Percentiles rank a stretch among this genome's conserved stretches.
These are phyloP conservation scores for Hirudo medicinalis DNA, from an alignment of 1,140 invertebrate genomes.

Conservation along the genomic window DNA sequence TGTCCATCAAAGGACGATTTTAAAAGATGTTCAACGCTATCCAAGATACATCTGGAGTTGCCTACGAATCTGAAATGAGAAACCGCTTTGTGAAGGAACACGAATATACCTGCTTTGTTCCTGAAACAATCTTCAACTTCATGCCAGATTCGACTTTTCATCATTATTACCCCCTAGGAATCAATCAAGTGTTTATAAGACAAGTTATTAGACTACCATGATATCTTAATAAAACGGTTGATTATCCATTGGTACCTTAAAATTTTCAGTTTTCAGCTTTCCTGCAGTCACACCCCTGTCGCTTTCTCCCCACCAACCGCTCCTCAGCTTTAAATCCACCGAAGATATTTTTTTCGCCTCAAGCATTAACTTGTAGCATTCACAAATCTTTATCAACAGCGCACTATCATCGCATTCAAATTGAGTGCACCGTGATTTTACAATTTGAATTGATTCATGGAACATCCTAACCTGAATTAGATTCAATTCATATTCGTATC, in stretches of 20 bases:
- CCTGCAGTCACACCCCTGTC: neutral
- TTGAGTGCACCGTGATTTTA: too few relatives aligned
- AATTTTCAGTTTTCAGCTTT: neutral
- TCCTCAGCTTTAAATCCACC: constrained; percentile 8
- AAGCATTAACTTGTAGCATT: constrained; percentile 11
- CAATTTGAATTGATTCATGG: too few relatives aligned
- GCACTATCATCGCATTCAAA: neutral
- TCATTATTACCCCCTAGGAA: neutral
- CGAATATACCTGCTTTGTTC: neutral
- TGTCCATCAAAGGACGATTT: neutral
- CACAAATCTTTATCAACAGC: constrained; percentile 10
- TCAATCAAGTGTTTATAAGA: neutral
- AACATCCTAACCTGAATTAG: too few relatives aligned
- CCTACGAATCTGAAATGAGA: neutral
- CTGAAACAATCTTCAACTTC: neutral
- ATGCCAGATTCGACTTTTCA: neutral
- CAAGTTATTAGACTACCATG: neutral
- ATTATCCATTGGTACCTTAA: neutral
- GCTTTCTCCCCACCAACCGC: constrained; percentile 15
- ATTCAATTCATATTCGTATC: too few relatives aligned
- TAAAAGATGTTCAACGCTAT: neutral
- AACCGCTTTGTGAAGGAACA: neutral
- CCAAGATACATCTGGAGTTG: neutral
- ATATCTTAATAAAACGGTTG: neutral
- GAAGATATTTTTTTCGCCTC: neutral